Evolutionary conservation across 2,113 vertebrate species (phyloP), one percentile per base, ranked within the genome.

Genomic region (Perca schrenkii): DNA sequence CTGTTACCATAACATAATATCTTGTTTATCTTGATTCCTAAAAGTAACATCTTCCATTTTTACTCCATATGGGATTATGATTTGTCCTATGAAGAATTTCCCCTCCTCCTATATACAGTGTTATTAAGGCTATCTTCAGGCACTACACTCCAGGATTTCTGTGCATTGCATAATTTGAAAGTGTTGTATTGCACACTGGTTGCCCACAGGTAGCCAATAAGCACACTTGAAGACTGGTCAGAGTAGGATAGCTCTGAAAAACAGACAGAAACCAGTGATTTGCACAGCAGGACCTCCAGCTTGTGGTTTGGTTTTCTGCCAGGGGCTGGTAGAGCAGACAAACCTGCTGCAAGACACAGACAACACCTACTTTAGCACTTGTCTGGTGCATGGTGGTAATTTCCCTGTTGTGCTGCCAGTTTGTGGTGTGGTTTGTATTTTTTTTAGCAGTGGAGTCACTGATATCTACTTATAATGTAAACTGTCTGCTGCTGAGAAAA

Each of bases 311-410:
- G 66, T 69, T 56, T 50, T 22, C n/a, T 65, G 52, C 54, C 76
- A 82, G 50, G 43, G 11, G 16, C 80, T 69, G 75, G 25, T 60
- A 40, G 25, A 75, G 65, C 53, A 79, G 50, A 80, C 82, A 61
- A 75, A 85, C 75, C 78, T 84, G 65, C 81, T 80, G 74, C 77
- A 74, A 74, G 64, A 80, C 60, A 17, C 57, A 65, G 21, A n/a
- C 40, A 34, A 56, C 77, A 31, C 72, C 81, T 43, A 81, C 74
- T 89, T 52, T 34, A 70, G 53, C 82, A 68, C 77, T 82, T 73
- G 72, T 82, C 64, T 75, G 64, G 21, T 77, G 77, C 80, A 82
- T 70, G 62, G 54, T 73, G 65, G 74, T 79, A 70, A 86, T 90
- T 90, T 85, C 83, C 75, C 62, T 70, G 77, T 70, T 1, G 43